These are phyloP conservation scores for Berghia stephanieae DNA, from an alignment of 1,140 invertebrate species.

Conservation along the genomic window DNA sequence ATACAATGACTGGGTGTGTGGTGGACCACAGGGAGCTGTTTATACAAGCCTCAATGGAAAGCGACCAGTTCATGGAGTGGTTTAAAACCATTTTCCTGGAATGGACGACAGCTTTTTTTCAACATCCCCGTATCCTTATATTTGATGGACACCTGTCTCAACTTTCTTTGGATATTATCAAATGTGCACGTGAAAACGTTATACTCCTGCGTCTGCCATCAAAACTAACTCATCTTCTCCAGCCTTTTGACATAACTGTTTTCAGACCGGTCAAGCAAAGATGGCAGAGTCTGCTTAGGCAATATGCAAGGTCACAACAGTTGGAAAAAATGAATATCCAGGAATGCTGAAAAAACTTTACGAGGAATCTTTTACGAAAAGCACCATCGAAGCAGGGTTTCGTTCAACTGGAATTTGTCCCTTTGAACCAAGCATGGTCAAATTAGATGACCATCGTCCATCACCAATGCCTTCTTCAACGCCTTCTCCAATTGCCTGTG, in stretches of 20 bases:
- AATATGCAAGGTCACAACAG: constrained; percentile 18
- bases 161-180: neutral
- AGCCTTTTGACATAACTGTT: constrained; percentile 5
- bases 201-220: constrained; percentile 6
- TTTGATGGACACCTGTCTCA: constrained; percentile 27
- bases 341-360: constrained; percentile 1
- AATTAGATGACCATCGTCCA: neutral
- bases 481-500: no score
- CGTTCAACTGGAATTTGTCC: constrained; percentile 11
- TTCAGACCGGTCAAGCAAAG: constrained; percentile 23
- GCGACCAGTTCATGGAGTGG: constrained; percentile 30
- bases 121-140: constrained; percentile 22
- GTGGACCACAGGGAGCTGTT: constrained; percentile 24
- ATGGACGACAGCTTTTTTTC: neutral
- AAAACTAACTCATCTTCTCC: constrained; percentile 13
- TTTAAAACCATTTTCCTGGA: constrained; percentile 31
- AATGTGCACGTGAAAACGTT: neutral
- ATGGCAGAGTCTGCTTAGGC: constrained; percentile 24
- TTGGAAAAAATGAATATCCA: constrained; percentile 3
- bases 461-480: no score
- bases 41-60: constrained; percentile 33
- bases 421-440: neutral
- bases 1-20: constrained; percentile 24
- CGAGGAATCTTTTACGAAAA: neutral
- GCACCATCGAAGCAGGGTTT: neutral